phyloP scores from a whole-genome alignment of 2,113 vertebrate genomes.

The Oenanthe melanoleuca region DNA sequence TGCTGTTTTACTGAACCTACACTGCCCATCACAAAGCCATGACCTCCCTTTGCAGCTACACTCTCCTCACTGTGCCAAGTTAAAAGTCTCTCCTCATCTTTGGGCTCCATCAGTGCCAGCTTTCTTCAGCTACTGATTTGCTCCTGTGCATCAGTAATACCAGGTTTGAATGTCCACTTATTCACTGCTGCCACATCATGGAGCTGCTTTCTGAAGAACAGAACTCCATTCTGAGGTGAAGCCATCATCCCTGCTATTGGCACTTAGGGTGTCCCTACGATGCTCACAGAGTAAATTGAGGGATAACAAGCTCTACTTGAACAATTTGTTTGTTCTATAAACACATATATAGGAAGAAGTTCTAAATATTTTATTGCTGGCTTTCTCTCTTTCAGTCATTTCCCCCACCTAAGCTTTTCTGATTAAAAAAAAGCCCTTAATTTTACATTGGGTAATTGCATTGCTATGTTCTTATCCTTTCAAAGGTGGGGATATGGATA shows the following conservation, averaged over 20 bases:
- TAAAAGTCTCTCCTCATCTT: not conserved
- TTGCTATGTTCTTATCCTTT: not conserved
- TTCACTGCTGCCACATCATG: not conserved
- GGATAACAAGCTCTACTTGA: not conserved
- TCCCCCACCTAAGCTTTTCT: not conserved
- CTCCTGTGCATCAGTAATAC: not conserved
- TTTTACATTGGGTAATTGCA: not conserved
- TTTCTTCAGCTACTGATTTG: not conserved
- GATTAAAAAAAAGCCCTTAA: not conserved
- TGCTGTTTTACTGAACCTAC: not conserved
- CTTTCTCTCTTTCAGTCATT: not conserved
- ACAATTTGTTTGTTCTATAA: not conserved
- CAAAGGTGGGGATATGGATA: not conserved
- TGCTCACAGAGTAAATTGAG: not conserved
- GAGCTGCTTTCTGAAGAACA: not conserved
- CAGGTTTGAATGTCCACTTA: not conserved
- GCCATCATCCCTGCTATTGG: not conserved
- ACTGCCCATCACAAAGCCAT: not conserved
- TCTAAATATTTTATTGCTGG: not conserved
- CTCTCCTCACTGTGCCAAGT: not conserved
- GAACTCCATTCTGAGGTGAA: not conserved
- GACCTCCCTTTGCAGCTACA: not conserved
- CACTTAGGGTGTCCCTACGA: rapidly evolving
- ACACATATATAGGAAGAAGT: not conserved
- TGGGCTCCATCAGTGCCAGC: not conserved